These are phyloP conservation scores for Adrianichthys oophorus DNA, from an alignment of 2,797 vertebrate species.

Conservation along the genomic window DNA sequence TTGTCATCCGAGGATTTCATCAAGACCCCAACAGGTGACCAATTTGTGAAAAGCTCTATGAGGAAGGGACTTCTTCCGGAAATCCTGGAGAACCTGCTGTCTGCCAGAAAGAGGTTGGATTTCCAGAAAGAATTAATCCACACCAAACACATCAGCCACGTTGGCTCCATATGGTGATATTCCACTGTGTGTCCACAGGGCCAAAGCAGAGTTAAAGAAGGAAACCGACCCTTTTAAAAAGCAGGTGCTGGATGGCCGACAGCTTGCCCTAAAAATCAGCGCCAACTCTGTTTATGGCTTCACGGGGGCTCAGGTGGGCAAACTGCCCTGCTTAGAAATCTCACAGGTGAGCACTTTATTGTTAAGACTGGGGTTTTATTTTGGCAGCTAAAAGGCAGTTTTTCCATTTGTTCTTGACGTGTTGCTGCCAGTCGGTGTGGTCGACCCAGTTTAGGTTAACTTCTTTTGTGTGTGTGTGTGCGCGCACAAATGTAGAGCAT, in stretches of 20 bases:
- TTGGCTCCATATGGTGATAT: background rate
- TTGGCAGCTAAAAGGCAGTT: background rate
- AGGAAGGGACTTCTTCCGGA: constrained; percentile 91
- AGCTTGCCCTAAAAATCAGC: constrained; percentile 90
- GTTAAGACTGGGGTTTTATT: background rate
- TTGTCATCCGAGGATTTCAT: constrained; percentile 87
- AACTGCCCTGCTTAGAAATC: constrained; percentile 91
- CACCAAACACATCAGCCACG: background rate
- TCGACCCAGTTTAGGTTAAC: background rate
- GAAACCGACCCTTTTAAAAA: constrained; percentile 90
- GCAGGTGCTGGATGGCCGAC: constrained; percentile 90
- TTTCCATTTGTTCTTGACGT: background rate
- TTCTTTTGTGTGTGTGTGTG: no score
- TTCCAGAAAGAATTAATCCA: background rate
- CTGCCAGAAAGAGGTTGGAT: constrained; percentile 85
- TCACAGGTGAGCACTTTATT: constrained; percentile 82
- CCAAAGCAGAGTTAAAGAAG: constrained; percentile 87
- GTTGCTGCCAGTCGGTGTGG: background rate
- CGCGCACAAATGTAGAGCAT: constrained; percentile 13
- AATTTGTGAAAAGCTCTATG: constrained; percentile 86
- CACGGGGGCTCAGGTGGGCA: constrained; percentile 92
- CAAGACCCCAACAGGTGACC: constrained; percentile 87
- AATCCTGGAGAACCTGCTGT: constrained; percentile 90
- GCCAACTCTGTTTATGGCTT: constrained; percentile 95
- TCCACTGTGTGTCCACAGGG: constrained; percentile 67